phyloP scores from a whole-genome alignment of 2,888 invertebrate species.

The Apamea sordens region DNA sequence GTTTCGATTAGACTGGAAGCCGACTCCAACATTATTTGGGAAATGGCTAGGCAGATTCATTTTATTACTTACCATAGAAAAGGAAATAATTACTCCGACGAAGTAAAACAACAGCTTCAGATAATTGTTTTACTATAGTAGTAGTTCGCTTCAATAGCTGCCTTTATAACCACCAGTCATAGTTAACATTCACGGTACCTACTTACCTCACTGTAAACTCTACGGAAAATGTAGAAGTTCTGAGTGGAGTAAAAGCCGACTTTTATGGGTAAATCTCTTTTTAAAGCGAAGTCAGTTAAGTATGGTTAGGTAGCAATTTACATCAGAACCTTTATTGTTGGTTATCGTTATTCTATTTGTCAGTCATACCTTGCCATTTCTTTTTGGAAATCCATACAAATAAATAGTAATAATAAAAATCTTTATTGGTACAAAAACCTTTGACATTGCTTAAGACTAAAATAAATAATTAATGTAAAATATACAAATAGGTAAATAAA shows the following conservation, averaged over 20 bases:
- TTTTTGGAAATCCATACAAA: neutral
- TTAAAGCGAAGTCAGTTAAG: slow-evolving; percentile 7
- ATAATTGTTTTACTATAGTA: neutral
- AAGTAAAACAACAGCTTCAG: neutral
- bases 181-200: neutral
- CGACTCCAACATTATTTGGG: neutral
- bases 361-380: too few relatives aligned
- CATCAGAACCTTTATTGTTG: neutral
- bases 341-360: neutral
- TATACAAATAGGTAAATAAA: too few relatives aligned
- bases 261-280: slow-evolving; percentile 7
- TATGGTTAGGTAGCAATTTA: neutral
- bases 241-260: neutral
- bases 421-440: too few relatives aligned
- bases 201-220: neutral
- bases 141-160: neutral
- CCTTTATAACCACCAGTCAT: neutral
- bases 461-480: too few relatives aligned
- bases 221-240: neutral
- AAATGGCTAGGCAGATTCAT: neutral
- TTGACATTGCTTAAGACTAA: too few relatives aligned
- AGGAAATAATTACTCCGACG: neutral
- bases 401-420: too few relatives aligned
- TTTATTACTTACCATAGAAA: neutral
- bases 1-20: neutral